Base-by-base conservation (phyloP, 1,140 invertebrate genomes). In the Ruditapes philippinarum region DNA sequence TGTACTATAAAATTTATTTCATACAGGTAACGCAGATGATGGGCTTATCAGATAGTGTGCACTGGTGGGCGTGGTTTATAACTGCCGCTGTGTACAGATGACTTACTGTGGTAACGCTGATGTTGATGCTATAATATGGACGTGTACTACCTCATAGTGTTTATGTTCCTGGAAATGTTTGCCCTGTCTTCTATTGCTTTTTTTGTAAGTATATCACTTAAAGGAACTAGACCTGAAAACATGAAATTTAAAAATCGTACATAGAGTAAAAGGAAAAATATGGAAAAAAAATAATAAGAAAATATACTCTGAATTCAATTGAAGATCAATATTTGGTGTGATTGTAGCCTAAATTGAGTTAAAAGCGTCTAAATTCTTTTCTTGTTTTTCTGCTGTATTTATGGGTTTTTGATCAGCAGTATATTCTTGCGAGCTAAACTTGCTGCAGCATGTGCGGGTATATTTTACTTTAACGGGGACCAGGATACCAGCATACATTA, bases 351-450 rank as follows among this genome's bases (percentile, higher is more conserved):
- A n/a, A 5, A 7, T 45, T 45, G 42, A 14, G 42, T 45, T 45
- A n/a, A n/a, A n/a, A n/a, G 14, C 42, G 42, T 45, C 5, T 45
- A 45, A 45, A n/a, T n/a, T 45, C 14, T 45, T 7, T 14, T 7
- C 14, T n/a, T 45, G 5, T n/a, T 82, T 19, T 38, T 88, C 97
- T 70, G 92, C 91, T 82, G n/a, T n/a, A n/a, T n/a, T n/a, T 94
- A 94, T 90, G 96, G 96, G 31, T 91, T n/a, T n/a, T 89, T 97
- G 51, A 93, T 97, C 51, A 95, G 95, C 85, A 95, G 95, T 25
- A 96, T 97, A 65, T 97, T 97, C 92, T 96, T 90, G 92, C 98
- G 96, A 86, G 97, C 97, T 2, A 98, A 97, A 92, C 97, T 97
- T 28, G 97, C 97, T 19, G 97, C 98, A 0, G 96, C 97, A 57